Evolutionary conservation across 2,888 invertebrate genomes (phyloP).

Genomic region (Cepaea hortensis): DNA sequence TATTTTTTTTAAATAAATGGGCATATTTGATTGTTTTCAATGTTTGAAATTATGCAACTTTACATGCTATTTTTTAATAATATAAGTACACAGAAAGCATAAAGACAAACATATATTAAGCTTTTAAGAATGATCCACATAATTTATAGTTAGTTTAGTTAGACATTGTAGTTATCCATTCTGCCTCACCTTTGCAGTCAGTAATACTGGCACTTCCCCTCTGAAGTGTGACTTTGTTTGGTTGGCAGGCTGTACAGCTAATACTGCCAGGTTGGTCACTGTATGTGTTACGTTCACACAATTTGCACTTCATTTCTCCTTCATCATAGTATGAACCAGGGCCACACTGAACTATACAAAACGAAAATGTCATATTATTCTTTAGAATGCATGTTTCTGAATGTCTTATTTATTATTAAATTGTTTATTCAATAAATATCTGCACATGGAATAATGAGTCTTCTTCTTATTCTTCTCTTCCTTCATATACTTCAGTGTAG

Average conservation of each 20-base stretch:
- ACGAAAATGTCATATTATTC: no score
- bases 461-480: neutral
- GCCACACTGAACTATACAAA: slow-evolving; percentile 37
- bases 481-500: neutral
- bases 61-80: no score
- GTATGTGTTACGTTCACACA: slow-evolving; percentile 34
- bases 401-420: neutral
- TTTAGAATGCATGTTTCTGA: neutral
- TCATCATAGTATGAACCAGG: slow-evolving; percentile 41
- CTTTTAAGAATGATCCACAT: no score
- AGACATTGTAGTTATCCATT: no score
- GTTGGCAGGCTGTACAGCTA: slow-evolving; percentile 14
- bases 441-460: neutral
- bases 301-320: slow-evolving; percentile 6
- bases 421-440: neutral
- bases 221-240: slow-evolving; percentile 28
- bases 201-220: slow-evolving; percentile 14
- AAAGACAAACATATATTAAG: no score
- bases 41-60: no score
- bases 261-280: neutral
- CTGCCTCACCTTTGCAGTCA: slow-evolving; percentile 20
- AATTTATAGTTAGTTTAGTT: no score
- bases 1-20: no score
- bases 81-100: no score
- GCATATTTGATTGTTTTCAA: no score